These are phyloP conservation scores for Steinernema carpocapsae DNA, from an alignment of 2,888 invertebrate genomes.

Conservation along the genomic window DNA sequence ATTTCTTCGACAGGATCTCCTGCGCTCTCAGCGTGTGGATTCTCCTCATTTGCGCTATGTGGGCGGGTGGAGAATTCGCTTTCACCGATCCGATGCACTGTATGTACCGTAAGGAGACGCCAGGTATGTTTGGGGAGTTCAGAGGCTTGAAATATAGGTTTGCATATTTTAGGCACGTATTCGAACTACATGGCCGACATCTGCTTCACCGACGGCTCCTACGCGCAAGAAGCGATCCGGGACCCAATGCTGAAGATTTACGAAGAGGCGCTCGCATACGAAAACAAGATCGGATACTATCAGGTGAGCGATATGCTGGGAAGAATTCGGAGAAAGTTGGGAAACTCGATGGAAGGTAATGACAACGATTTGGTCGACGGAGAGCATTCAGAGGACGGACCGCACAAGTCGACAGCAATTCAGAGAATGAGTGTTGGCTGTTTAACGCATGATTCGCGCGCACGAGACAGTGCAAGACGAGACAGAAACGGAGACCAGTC, in stretches of 20 bases:
- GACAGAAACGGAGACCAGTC: too few species aligned
- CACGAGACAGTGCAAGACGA: too few species aligned
- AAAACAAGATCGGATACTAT: conserved; percentile 33
- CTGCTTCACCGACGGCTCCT: conserved; percentile 1
- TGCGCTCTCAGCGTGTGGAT: conserved; percentile 41
- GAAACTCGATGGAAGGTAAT: too few species aligned
- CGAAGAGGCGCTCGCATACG: background rate
- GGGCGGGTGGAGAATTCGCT: conserved; percentile 37
- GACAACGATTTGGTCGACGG: too few species aligned
- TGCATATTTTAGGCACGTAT: conserved; percentile 34
- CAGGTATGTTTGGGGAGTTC: too few species aligned
- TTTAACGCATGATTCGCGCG: too few species aligned
- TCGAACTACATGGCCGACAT: conserved; percentile 42
- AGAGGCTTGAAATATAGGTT: too few species aligned
- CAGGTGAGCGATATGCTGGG: conserved; percentile 23
- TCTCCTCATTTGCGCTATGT: conserved; percentile 35
- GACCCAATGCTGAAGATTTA: background rate
- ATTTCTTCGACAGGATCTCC: conserved; percentile 43
- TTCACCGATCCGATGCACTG: conserved; percentile 44
- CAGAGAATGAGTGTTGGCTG: too few species aligned
- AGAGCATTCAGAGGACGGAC: too few species aligned
- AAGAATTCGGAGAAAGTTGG: too few species aligned
- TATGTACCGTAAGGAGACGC: conserved; percentile 38
- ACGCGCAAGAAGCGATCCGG: background rate
- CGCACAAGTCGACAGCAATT: too few species aligned